Conservation (phyloP, 2,888 invertebrate species). For the Drosophila subsilvestris region DNA sequence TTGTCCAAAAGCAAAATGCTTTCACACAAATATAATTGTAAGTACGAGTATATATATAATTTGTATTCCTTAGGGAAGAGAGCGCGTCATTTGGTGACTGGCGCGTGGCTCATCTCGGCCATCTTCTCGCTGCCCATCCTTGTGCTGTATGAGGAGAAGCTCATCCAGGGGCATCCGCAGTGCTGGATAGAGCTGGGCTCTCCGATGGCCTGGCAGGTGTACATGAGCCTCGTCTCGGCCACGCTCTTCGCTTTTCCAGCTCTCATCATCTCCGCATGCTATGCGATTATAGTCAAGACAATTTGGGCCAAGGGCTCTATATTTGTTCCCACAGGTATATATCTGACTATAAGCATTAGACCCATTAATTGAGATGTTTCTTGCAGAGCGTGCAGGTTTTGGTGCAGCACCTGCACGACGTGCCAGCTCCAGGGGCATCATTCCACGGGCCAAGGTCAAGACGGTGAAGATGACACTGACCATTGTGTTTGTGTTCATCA, state of each 20-base stretch:
- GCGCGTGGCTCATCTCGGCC: constrained; percentile 93
- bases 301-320: constrained; percentile 92
- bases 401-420: constrained; percentile 87
- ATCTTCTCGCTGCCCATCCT: constrained; percentile 93
- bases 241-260: constrained; percentile 94
- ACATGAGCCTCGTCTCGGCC: constrained; percentile 93
- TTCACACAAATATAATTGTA: background rate
- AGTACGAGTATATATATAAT: constrained; percentile 17
- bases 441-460: constrained; percentile 97
- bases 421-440: constrained; percentile 95
- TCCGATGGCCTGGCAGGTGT: constrained; percentile 92
- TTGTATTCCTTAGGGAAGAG: constrained; percentile 88
- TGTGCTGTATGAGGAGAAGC: constrained; percentile 91
- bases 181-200: constrained; percentile 95
- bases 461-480: constrained; percentile 99
- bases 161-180: constrained; percentile 91
- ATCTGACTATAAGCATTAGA: constrained; percentile 40
- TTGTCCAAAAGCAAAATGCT: constrained; percentile 21
- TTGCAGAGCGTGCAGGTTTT: constrained; percentile 79
- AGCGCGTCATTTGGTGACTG: constrained; percentile 90
- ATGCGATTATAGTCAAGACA: constrained; percentile 94
- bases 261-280: constrained; percentile 94
- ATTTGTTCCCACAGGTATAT: constrained; percentile 82
- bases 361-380: background rate
- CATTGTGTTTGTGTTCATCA: constrained; percentile 96